These are phyloP conservation scores for Bolinopsis microptera DNA, from an alignment of 37 sponge, comb jelly and placozoan genomes.

Conservation along the genomic window DNA sequence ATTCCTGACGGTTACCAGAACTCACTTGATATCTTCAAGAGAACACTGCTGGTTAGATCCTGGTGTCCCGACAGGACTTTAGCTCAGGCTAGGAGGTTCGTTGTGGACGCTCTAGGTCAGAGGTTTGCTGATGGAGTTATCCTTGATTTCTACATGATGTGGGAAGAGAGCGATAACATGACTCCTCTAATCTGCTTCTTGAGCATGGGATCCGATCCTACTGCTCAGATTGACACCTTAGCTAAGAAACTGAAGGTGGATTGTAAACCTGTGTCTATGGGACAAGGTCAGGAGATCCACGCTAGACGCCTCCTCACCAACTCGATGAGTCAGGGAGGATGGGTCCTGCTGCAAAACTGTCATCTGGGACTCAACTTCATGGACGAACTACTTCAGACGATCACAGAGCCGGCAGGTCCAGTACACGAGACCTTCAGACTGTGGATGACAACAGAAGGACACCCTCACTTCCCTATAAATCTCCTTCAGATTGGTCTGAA, in stretches of 20 bases:
- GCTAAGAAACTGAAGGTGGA: slow-evolving; percentile 90
- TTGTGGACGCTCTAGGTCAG: slow-evolving; percentile 83
- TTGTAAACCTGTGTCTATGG: slow-evolving; percentile 89
- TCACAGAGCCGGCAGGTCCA: slow-evolving; percentile 72
- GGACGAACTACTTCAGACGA: slow-evolving; percentile 87
- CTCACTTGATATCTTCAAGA: slow-evolving; percentile 83
- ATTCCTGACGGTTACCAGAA: slow-evolving; percentile 94
- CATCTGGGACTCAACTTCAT: slow-evolving; percentile 94
- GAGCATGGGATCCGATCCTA: slow-evolving; percentile 98
- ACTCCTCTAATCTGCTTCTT: slow-evolving; percentile 97
- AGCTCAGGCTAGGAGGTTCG: slow-evolving; percentile 51
- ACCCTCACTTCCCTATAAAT: slow-evolving; percentile 93
- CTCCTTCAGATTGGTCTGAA: slow-evolving; percentile 78
- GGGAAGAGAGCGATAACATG: slow-evolving; percentile 78
- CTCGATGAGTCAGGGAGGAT: slow-evolving; percentile 87
- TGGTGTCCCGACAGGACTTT: slow-evolving; percentile 56
- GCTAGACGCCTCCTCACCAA: slow-evolving; percentile 88
- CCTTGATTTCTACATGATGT: slow-evolving; percentile 89
- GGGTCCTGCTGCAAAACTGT: slow-evolving; percentile 96
- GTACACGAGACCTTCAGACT: slow-evolving; percentile 80
- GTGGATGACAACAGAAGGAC: slow-evolving; percentile 97
- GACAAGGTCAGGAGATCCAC: slow-evolving; percentile 96
- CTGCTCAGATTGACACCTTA: slow-evolving; percentile 85
- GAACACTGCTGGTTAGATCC: slow-evolving; percentile 77
- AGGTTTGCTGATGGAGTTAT: slow-evolving; percentile 94